These are phyloP conservation scores for Stenodema calcarata DNA, from an alignment of 2,888 invertebrate species.

Conservation along the genomic window DNA sequence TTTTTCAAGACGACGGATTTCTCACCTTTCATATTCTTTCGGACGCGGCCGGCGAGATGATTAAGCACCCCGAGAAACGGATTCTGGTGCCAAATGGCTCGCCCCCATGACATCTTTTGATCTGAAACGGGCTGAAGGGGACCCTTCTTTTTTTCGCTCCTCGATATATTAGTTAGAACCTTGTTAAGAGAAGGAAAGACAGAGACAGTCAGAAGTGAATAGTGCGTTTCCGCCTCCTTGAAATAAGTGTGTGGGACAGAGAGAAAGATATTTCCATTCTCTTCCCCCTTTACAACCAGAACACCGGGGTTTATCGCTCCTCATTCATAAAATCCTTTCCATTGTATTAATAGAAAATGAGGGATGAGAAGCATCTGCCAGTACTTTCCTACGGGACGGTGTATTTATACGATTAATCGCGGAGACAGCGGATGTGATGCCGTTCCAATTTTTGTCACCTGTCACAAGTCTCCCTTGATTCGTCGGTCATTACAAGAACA, in stretches of 20 bases:
- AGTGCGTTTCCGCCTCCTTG: background rate
- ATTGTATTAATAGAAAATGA: slow-evolving; percentile 35
- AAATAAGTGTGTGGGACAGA: background rate
- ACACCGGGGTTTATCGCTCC: background rate
- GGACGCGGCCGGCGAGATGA: background rate
- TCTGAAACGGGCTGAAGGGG: background rate
- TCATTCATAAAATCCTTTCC: slow-evolving; percentile 17
- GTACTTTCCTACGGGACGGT: background rate
- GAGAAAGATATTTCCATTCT: background rate
- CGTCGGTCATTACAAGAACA: background rate
- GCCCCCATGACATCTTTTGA: background rate
- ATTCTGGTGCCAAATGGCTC: background rate
- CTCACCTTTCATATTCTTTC: background rate
- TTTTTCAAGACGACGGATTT: background rate
- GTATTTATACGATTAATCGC: background rate
- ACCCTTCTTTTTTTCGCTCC: background rate
- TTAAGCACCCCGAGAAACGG: background rate
- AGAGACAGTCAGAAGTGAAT: background rate
- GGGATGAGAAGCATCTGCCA: slow-evolving; percentile 5
- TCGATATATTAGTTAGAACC: background rate
- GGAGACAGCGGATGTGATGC: background rate
- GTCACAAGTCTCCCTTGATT: background rate
- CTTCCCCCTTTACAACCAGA: background rate
- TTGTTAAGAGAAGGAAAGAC: background rate
- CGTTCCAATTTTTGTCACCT: background rate